Evolutionary conservation across 2,113 vertebrate genomes (phyloP), one percentile per base, ranked within the genome.

Genomic region (Platichthys stellatus): DNA sequence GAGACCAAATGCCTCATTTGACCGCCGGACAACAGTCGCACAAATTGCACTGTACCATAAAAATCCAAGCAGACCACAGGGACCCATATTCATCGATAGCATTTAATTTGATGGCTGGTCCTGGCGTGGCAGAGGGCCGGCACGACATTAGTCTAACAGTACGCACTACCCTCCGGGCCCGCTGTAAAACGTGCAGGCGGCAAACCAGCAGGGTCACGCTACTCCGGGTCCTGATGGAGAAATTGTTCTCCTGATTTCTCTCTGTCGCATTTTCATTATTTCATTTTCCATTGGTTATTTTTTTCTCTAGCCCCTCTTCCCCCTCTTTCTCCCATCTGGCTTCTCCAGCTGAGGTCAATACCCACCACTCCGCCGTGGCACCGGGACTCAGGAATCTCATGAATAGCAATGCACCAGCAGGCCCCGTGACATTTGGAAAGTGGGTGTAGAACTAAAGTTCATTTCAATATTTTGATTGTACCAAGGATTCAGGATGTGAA

Each of bases 401-500:
- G 93, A 94, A 94, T 94, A 93, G 76, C 88, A 93, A 94, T 91
- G 77, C 26, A 43, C n/a, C 63, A 61, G 28, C 80, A 79, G 17
- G 61, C 62, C 63, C 6, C 43, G 63, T 88, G 90, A 90, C 80
- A 86, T 88, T 86, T 86, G 56, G 43, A 83, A 66, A 83, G 53
- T 73, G 20, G 72, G 24, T 76, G 60, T 85, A 72, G 78, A 86
- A 76, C 62, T 80, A 49, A 83, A 81, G 72, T 72, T 86, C 28
- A 86, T 72, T 86, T 90, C 68, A 80, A 80, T 82, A 77, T 82
- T 69, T 74, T 63, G 69, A 85, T 69, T 84, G 65, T 60, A 38
- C 79, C 51, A 13, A 40, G 8, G 14, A 74, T 66, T 13, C 43
- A 3, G 7, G 45, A 9, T 21, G 9, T 38, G 47, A 24, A 13